Conservation (phyloP, 2,888 invertebrate genomes). For the Ophioninae sp. region DNA sequence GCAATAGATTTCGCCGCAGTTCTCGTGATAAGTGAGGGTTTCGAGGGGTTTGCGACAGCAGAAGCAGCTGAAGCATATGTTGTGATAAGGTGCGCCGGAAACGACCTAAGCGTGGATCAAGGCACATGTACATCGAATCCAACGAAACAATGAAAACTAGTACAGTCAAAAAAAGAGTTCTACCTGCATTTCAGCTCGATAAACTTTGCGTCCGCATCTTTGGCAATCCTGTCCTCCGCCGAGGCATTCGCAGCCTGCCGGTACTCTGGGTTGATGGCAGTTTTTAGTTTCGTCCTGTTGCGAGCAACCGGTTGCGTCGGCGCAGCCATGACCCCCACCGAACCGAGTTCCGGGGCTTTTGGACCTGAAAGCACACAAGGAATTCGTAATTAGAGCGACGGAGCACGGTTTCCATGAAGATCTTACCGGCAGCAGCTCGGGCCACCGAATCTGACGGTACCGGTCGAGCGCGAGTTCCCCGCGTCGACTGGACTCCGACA, state of each 20-base stretch:
- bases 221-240: slow-evolving; percentile 78
- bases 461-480: slow-evolving; percentile 41
- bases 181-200: slow-evolving; percentile 79
- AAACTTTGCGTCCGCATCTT: slow-evolving; percentile 79
- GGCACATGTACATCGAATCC: too few relatives aligned
- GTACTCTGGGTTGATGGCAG: slow-evolving; percentile 60
- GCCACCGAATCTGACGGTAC: slow-evolving; percentile 46
- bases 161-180: background rate
- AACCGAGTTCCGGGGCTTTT: slow-evolving; percentile 61
- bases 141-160: background rate
- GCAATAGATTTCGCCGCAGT: slow-evolving; percentile 82
- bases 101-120: slow-evolving; percentile 71
- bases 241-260: slow-evolving; percentile 74
- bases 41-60: slow-evolving; percentile 82
- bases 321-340: slow-evolving; percentile 62
- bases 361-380: slow-evolving; percentile 53
- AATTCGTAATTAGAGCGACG: slow-evolving; percentile 60
- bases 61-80: slow-evolving; percentile 82
- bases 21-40: slow-evolving; percentile 81
- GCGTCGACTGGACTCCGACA: slow-evolving; percentile 55
- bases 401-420: slow-evolving; percentile 27
- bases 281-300: slow-evolving; percentile 49
- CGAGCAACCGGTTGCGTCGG: slow-evolving; percentile 17
- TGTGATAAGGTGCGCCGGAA: slow-evolving; percentile 81
- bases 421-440: slow-evolving; percentile 69